These are phyloP conservation scores for Glomeris marginata DNA, from an alignment of 2,888 invertebrate genomes.

Conservation along the genomic window DNA sequence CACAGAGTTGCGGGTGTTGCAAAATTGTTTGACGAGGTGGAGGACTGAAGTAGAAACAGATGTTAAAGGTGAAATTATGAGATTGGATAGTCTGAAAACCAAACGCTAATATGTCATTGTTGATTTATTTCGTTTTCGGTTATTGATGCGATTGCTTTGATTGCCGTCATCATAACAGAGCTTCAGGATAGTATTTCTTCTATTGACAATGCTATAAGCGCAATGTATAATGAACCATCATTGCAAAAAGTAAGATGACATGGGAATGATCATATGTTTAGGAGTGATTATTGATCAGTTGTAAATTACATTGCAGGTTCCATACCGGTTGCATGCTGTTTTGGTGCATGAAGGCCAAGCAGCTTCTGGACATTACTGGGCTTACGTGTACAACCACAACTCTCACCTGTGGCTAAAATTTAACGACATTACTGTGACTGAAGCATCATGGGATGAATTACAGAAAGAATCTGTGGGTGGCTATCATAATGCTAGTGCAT, in stretches of 20 bases:
- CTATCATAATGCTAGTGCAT: slow-evolving; percentile 34
- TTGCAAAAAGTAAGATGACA: slow-evolving; percentile 25
- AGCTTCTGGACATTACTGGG: slow-evolving; percentile 36
- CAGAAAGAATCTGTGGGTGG: slow-evolving; percentile 33
- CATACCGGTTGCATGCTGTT: slow-evolving; percentile 34
- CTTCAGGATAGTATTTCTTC: slow-evolving; percentile 27
- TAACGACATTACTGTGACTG: slow-evolving; percentile 33
- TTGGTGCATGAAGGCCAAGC: slow-evolving; percentile 36
- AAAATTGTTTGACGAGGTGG: slow-evolving; percentile 31
- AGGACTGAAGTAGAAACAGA: slow-evolving; percentile 30
- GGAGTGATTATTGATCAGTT: background rate
- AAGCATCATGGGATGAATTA: slow-evolving; percentile 32
- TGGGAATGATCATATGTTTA: background rate
- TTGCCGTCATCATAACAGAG: slow-evolving; percentile 19
- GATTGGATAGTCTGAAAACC: background rate
- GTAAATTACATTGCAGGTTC: slow-evolving; percentile 21
- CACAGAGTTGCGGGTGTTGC: slow-evolving; percentile 27
- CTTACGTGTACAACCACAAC: slow-evolving; percentile 30
- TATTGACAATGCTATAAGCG: slow-evolving; percentile 26
- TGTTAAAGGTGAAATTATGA: slow-evolving; percentile 20
- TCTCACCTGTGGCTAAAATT: slow-evolving; percentile 32
- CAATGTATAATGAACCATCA: slow-evolving; percentile 27
- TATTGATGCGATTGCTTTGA: background rate
- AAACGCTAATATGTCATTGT: too few relatives aligned
- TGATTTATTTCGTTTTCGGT: background rate